A percentile compares a stretch with the other conserved stretches of the same genome.
Conservation (phyloP, 2,888 invertebrate genomes). For the Eupithecia subfuscata region DNA sequence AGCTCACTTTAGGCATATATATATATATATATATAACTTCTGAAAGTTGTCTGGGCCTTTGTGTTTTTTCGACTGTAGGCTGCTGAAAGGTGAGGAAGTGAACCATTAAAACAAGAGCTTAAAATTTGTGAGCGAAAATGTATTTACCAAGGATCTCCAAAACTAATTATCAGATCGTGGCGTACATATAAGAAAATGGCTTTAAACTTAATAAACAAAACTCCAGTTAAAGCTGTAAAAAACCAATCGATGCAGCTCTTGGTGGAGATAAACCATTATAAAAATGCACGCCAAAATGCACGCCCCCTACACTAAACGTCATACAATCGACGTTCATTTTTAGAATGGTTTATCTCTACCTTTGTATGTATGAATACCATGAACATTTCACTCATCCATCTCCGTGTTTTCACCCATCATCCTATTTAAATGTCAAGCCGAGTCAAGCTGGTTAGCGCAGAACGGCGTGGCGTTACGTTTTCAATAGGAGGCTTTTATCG, state of each 20-base stretch:
- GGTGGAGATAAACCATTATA: too few species aligned
- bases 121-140: background rate
- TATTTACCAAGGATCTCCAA: background rate
- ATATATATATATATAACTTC: too few species aligned
- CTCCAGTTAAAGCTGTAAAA: background rate
- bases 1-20: too few species aligned
- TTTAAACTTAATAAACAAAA: background rate
- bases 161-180: background rate
- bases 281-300: too few species aligned
- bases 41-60: background rate
- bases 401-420: background rate
- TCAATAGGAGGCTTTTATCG: constrained; percentile 67
- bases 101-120: background rate
- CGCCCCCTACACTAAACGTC: too few species aligned
- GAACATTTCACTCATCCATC: constrained; percentile 6
- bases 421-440: background rate
- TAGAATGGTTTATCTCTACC: too few species aligned
- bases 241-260: background rate
- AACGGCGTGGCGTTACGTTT: constrained; percentile 54
- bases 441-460: constrained; percentile 53
- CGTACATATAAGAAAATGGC: too few species aligned
- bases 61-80: background rate
- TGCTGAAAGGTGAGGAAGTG: background rate
- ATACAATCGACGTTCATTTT: too few species aligned
- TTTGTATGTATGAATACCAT: background rate